Evolutionary conservation across 2,888 invertebrate genomes (phyloP), one percentile per base, ranked within the genome.

Genomic region (Mythimna loreyi): DNA sequence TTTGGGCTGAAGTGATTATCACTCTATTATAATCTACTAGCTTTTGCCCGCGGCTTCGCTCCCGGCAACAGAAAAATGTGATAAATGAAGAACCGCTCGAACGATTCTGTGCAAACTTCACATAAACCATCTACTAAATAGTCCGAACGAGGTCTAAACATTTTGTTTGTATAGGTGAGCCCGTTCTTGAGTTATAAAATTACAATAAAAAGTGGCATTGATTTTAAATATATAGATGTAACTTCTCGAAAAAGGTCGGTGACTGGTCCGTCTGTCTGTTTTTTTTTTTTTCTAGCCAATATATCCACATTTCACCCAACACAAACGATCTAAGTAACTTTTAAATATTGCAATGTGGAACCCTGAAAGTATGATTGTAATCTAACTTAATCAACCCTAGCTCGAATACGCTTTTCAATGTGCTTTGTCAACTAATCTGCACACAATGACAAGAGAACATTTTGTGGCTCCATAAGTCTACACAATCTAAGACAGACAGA

Each of bases 401-500:
- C 78, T 58, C 63, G 73, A 65, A 74, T 65, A 71, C 76, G 82
- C 78, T 83, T 82, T 62, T 71, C 63, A 75, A 72, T 70, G 56
- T 68, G 59, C 66, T 55, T 75, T 72, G 79, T 78, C 79, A 79
- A 86, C 86, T 90, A 87, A 93, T 92, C 91, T 91, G 80, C 92
- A 93, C 88, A 93, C 92, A 92, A 93, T 92, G 86, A 89, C 89
- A 89, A 87, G 80, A 89, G 84, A 88, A 87, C 85, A 86, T 87
- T 88, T 87, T 82, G 85, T 86, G 83, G 63, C 81, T 45, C 43
- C 80, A 84, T 82, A 85, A 62, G 65, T 75, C 75, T 74, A 85
- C 84, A 83, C 87, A 89, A 89, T 89, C 88, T 89, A 21, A 74
- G 30, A n/a, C 86, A 78, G 74, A 62, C 82, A 78, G 76, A 67